A percentile compares a stretch with the other conserved stretches of the same genome.
These are phyloP conservation scores for Cairina moschata DNA, from an alignment of 2,113 vertebrate genomes.

Conservation along the genomic window DNA sequence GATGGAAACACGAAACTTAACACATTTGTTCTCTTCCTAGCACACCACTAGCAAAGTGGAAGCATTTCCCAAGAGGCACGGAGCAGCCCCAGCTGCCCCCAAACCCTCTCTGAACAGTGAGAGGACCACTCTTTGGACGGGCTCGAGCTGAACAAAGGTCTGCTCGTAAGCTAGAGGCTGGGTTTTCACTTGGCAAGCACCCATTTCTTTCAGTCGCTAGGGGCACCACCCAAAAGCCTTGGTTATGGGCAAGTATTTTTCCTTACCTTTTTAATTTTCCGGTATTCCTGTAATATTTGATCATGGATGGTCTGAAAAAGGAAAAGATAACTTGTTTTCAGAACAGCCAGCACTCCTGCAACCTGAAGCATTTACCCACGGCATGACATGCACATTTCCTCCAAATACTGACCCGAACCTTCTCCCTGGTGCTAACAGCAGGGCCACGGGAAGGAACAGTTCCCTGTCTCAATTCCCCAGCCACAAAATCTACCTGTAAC, in stretches of 20 bases:
- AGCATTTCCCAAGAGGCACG: neutral
- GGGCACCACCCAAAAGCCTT: neutral
- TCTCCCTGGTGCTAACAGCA: neutral
- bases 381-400: accelerated
- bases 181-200: neutral
- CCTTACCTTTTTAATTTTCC: slow-evolving; percentile 96
- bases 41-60: neutral
- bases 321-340: neutral
- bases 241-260: neutral
- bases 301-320: slow-evolving; percentile 90
- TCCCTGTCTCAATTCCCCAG: neutral
- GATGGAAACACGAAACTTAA: neutral
- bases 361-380: neutral
- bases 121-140: neutral
- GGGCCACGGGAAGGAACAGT: neutral
- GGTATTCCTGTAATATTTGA: slow-evolving; percentile 97
- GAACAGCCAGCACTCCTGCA: neutral
- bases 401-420: neutral
- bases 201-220: neutral
- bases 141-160: neutral
- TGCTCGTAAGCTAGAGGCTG: neutral
- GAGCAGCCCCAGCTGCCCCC: neutral
- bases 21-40: accelerated
- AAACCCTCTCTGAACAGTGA: neutral
- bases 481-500: neutral